A percentile compares a stretch with the other conserved stretches of the same genome.
Conservation (phyloP, 2,888 invertebrate genomes). For the Mylabris sibirica region DNA sequence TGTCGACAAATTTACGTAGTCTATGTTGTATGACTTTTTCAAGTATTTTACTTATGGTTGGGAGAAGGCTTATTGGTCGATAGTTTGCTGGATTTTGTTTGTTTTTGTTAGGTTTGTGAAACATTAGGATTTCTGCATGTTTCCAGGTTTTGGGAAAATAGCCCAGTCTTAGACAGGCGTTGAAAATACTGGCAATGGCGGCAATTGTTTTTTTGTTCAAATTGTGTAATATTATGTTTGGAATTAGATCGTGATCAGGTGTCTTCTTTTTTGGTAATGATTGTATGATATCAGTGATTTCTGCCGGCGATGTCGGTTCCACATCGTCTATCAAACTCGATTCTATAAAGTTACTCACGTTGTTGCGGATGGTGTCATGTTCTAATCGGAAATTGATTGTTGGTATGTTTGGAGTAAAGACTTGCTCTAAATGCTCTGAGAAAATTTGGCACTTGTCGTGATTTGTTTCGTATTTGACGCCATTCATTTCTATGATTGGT, state of each 20-base stretch:
- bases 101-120: background rate
- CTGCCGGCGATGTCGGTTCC: no score
- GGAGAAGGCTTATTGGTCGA: no score
- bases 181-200: background rate
- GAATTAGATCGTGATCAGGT: background rate
- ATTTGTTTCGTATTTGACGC: background rate
- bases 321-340: no score
- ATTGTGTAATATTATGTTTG: background rate
- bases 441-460: background rate
- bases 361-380: no score
- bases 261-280: no score
- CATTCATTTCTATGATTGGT: background rate
- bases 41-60: background rate
- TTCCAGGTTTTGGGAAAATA: constrained; percentile 8
- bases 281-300: no score
- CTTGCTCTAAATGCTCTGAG: background rate
- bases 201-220: background rate
- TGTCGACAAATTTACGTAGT: no score
- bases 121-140: constrained; percentile 1
- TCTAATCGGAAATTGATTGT: no score
- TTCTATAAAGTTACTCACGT: no score
- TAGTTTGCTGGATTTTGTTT: no score
- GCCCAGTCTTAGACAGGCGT: constrained; percentile 4
- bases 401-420: background rate
- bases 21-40: no score